Evolutionary conservation across 1,140 invertebrate species (phyloP).

Genomic region (Chlorops oryzae): DNA sequence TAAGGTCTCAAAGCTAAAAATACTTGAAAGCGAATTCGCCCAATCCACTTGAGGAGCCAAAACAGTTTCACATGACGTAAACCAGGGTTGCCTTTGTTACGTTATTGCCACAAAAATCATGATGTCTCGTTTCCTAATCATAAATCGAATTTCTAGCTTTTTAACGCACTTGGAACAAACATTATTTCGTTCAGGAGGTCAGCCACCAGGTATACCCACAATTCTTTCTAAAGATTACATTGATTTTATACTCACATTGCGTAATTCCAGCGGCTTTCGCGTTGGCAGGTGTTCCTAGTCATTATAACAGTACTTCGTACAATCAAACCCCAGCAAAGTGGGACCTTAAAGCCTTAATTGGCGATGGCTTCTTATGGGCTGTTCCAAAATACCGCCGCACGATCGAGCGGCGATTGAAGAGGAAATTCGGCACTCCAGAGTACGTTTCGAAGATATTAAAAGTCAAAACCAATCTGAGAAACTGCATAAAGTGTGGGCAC

Average conservation of each 20-base stretch:
- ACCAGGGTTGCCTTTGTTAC: neutral
- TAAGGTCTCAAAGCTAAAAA: too few species aligned
- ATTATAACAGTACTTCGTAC: neutral
- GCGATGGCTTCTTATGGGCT: slow-evolving; percentile 72
- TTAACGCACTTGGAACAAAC: too few species aligned
- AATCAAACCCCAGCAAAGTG: slow-evolving; percentile 20
- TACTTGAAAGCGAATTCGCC: too few species aligned
- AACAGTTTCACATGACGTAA: neutral
- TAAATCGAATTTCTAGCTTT: too few species aligned
- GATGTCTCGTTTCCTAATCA: neutral
- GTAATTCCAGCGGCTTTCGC: slow-evolving; percentile 11
- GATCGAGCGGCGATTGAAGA: slow-evolving; percentile 63
- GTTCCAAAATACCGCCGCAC: slow-evolving; percentile 72
- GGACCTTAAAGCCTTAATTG: slow-evolving; percentile 58
- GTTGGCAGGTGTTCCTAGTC: slow-evolving; percentile 19
- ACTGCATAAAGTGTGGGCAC: slow-evolving; percentile 74
- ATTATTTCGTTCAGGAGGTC: slow-evolving; percentile 1
- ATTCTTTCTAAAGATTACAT: neutral
- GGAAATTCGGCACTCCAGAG: slow-evolving; percentile 63
- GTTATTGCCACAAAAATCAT: slow-evolving; percentile 11
- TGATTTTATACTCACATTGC: neutral
- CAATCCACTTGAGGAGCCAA: too few species aligned
- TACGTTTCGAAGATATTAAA: slow-evolving; percentile 61
- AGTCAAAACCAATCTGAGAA: slow-evolving; percentile 66
- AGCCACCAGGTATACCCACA: slow-evolving; percentile 7